Conservation (phyloP, 2,797 vertebrate genomes). For the Naso thynnoides region DNA sequence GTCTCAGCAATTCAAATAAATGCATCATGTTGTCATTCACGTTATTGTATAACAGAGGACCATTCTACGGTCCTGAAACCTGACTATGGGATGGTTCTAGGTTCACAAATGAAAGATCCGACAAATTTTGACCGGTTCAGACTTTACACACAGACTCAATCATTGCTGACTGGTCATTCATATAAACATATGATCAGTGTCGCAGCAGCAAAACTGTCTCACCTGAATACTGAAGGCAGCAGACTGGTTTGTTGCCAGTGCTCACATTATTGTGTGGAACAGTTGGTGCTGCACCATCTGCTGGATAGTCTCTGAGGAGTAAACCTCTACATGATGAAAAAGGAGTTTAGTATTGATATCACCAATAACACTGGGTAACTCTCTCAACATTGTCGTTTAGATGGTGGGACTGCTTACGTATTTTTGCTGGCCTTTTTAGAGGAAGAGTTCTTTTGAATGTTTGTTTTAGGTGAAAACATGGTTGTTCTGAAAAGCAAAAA, state of each 20-base stretch:
- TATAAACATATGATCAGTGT: conserved; percentile 3
- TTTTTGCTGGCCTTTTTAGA: conserved; percentile 69
- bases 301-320: conserved; percentile 83
- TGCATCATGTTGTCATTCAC: not conserved
- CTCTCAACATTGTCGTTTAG: not conserved
- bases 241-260: conserved; percentile 75
- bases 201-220: conserved; percentile 30
- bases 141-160: not conserved
- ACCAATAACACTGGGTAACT: not conserved
- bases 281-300: conserved; percentile 78
- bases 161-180: too few species aligned
- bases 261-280: conserved; percentile 64
- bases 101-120: not conserved
- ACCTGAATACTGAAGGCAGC: conserved; percentile 90
- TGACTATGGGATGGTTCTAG: not conserved
- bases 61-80: not conserved
- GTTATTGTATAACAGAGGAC: not conserved
- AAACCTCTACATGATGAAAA: conserved; percentile 58
- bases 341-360: not conserved
- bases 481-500: conserved; percentile 74
- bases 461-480: conserved; percentile 89
- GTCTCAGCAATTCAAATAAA: not conserved
- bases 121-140: not conserved
- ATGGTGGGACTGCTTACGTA: conserved; percentile 68
- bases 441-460: conserved; percentile 72